Evolutionary conservation across 2,797 vertebrate species (phyloP).

Genomic region (Tenualosa ilisha): DNA sequence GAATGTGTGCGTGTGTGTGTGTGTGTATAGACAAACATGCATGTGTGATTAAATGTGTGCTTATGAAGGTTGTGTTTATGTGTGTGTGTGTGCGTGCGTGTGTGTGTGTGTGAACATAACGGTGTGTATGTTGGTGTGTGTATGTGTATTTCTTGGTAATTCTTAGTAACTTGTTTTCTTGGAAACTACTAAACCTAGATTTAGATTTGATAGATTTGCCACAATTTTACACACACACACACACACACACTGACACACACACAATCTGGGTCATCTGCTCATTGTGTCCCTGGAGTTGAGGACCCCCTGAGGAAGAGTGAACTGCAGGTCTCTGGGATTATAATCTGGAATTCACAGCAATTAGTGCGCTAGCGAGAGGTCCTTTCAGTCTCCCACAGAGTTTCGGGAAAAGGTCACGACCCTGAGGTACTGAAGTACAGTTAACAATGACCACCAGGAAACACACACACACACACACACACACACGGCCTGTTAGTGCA

Average conservation of each 20-base stretch:
- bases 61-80: not conserved
- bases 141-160: not conserved
- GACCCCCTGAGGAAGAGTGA: conserved; percentile 39
- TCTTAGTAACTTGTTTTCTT: no score
- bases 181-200: no score
- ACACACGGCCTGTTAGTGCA: not conserved
- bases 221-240: no score
- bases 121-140: not conserved
- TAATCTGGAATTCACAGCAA: conserved; percentile 58
- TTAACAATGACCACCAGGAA: not conserved
- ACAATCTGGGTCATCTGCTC: not conserved
- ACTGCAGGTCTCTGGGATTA: conserved; percentile 44
- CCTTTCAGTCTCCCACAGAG: not conserved
- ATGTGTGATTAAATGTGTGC: not conserved
- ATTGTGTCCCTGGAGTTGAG: not conserved
- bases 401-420: not conserved
- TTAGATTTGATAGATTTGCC: no score
- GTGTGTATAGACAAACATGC: not conserved
- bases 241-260: not conserved
- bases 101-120: not conserved
- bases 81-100: not conserved
- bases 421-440: not conserved
- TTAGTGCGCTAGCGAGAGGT: conserved; percentile 48
- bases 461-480: not conserved
- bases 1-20: not conserved